Conservation (phyloP, 2,113 vertebrate genomes). For the Morone saxatilis region DNA sequence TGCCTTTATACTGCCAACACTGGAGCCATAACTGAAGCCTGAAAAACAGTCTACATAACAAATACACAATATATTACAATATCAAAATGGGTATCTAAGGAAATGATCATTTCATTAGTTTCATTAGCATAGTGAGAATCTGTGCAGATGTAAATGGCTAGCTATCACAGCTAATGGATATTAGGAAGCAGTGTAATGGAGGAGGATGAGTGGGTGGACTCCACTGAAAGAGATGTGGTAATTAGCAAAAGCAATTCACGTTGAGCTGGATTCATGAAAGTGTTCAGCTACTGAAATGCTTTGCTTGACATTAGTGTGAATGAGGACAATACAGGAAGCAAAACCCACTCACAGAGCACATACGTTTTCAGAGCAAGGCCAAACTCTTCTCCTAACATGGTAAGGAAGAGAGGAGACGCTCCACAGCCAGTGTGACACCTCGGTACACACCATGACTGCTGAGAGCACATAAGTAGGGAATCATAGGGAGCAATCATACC, state of each 20-base stretch:
- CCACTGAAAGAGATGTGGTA: constrained; percentile 26
- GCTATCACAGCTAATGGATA: constrained; percentile 63
- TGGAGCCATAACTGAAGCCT: background rate
- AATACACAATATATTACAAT: constrained; percentile 7
- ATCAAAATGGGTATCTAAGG: constrained; percentile 14
- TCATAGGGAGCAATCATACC: background rate
- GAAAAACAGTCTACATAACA: constrained; percentile 7
- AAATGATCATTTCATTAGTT: constrained; percentile 50
- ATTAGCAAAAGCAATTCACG: constrained; percentile 55
- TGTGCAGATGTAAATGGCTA: constrained; percentile 37
- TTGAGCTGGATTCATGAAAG: constrained; percentile 18
- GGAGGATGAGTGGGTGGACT: constrained; percentile 37
- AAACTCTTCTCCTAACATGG: constrained; percentile 21
- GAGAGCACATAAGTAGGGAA: background rate
- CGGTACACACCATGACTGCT: constrained; percentile 13
- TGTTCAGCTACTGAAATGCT: constrained; percentile 5
- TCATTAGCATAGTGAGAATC: constrained; percentile 37
- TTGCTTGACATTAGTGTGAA: constrained; percentile 5
- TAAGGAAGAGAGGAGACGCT: constrained; percentile 16
- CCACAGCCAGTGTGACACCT: constrained; percentile 18
- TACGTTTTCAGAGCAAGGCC: background rate
- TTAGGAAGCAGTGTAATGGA: constrained; percentile 32
- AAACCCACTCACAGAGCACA: background rate
- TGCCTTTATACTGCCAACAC: background rate
- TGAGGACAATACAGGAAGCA: constrained; percentile 2